Conservation (phyloP, 2,888 invertebrate genomes). For the Phyto melanocephala region DNA sequence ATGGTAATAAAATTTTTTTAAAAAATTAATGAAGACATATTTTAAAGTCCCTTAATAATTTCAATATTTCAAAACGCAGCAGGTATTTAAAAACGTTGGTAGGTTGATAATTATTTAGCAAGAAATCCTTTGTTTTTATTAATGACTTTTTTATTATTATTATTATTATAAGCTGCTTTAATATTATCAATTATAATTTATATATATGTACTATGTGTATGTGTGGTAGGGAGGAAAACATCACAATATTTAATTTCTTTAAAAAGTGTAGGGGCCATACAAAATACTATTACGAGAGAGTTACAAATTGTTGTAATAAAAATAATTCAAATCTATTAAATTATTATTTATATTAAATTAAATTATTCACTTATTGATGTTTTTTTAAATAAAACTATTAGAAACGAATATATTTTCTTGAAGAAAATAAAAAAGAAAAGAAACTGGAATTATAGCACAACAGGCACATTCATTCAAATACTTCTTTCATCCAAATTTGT, state of each 20-base stretch:
- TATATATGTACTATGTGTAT: neutral
- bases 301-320: neutral
- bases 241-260: conserved; percentile 25
- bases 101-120: conserved; percentile 13
- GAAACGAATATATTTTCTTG: neutral
- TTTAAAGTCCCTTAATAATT: neutral
- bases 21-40: too few relatives aligned
- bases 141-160: neutral
- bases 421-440: conserved; percentile 10
- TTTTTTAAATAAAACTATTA: neutral
- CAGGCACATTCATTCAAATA: conserved; percentile 37
- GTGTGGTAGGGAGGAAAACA: neutral
- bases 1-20: too few relatives aligned
- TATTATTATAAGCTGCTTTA: neutral
- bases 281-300: neutral
- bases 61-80: neutral
- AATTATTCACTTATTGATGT: conserved; percentile 15
- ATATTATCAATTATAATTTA: neutral
- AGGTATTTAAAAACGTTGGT: neutral
- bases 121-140: conserved; percentile 6
- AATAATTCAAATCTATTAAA: conserved; percentile 26
- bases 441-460: conserved; percentile 45
- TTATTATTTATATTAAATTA: conserved; percentile 15
- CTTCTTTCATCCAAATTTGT: neutral
- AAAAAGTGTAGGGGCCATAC: neutral